These are phyloP conservation scores for Callipepla californica DNA, from an alignment of 2,113 vertebrate species.

Conservation along the genomic window DNA sequence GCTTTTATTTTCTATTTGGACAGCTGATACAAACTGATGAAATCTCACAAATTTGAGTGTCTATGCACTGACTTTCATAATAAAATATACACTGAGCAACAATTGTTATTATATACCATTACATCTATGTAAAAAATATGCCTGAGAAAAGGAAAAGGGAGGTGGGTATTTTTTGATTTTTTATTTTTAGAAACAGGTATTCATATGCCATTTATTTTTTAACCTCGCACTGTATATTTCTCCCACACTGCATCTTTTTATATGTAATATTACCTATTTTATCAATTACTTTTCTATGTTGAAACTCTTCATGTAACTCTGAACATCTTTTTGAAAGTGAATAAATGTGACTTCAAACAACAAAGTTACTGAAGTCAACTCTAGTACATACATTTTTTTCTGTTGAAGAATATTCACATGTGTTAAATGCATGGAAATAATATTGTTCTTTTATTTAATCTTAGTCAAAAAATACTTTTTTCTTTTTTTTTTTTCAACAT, in stretches of 20 bases:
- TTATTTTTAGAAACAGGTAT: not conserved
- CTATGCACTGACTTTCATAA: not conserved
- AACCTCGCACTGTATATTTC: not conserved
- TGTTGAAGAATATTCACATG: not conserved
- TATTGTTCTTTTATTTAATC: constrained; percentile 8
- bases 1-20: not conserved
- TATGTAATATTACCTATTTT: not conserved
- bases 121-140: not conserved
- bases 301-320: not conserved
- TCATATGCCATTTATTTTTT: not conserved
- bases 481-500: not conserved
- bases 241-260: not conserved
- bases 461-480: not conserved
- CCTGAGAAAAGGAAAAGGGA: not conserved
- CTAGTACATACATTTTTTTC: not conserved
- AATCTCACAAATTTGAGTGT: not conserved
- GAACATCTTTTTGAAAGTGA: not conserved
- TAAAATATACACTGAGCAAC: not conserved
- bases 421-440: not conserved
- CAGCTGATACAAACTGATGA: not conserved
- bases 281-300: not conserved
- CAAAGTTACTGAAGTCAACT: not conserved
- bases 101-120: not conserved
- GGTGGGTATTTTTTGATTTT: rapidly evolving
- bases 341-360: constrained; percentile 40